Conservation (phyloP, 2,113 vertebrate species). For the Gambusia holbrooki region DNA sequence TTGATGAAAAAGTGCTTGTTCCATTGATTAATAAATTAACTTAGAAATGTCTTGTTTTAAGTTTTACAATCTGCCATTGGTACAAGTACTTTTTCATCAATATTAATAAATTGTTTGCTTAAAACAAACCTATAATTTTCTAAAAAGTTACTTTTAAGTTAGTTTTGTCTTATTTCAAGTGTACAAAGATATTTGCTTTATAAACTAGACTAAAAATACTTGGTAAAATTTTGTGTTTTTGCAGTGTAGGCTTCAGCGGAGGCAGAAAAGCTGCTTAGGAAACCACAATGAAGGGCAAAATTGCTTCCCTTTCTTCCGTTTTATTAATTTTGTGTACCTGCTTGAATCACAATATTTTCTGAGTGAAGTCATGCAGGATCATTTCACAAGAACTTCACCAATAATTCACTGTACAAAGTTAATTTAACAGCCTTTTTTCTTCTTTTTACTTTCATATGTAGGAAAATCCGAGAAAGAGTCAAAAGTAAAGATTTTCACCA, state of each 20-base stretch:
- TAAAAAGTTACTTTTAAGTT: too few species aligned
- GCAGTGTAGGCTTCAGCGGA: constrained; percentile 9
- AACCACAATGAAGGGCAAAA: constrained; percentile 38
- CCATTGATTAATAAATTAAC: too few species aligned
- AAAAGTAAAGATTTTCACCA: neutral
- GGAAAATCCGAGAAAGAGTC: constrained; percentile 1
- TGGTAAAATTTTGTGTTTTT: too few species aligned
- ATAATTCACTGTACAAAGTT: constrained; percentile 10
- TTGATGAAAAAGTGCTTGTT: too few species aligned
- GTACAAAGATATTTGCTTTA: too few species aligned
- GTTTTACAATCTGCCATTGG: too few species aligned
- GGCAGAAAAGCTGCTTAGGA: constrained; percentile 24
- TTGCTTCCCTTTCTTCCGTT: constrained; percentile 3
- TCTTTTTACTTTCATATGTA: constrained; percentile 5
- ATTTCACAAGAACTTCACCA: neutral
- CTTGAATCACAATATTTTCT: constrained; percentile 1
- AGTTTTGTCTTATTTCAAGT: too few species aligned
- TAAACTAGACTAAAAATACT: too few species aligned
- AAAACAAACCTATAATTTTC: too few species aligned
- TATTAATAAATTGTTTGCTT: too few species aligned
- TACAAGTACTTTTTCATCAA: too few species aligned
- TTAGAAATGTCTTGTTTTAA: too few species aligned
- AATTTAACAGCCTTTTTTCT: neutral
- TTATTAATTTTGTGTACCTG: neutral
- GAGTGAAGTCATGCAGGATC: constrained; percentile 4